Conservation (phyloP, 2,797 vertebrate genomes). For the Potorous gilbertii region DNA sequence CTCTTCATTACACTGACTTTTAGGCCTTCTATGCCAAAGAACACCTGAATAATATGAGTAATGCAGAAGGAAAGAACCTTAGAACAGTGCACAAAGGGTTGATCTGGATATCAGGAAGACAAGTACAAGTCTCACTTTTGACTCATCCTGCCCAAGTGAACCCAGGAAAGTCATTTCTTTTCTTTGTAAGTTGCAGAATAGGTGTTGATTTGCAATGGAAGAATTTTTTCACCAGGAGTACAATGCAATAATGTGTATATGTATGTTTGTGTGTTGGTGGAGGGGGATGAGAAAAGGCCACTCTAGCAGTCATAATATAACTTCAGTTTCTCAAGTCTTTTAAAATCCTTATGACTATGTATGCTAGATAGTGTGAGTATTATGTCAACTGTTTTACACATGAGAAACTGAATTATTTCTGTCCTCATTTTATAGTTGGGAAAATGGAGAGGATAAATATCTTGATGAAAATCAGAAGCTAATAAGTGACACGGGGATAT, state of each 20-base stretch:
- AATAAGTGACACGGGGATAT: background rate
- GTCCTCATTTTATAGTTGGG: background rate
- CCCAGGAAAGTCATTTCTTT: background rate
- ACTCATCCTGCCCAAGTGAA: background rate
- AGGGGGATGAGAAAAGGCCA: background rate
- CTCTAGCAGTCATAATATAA: background rate
- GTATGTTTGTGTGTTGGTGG: background rate
- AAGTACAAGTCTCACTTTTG: background rate
- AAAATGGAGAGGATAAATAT: background rate
- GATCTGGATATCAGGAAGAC: background rate
- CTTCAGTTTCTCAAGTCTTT: background rate
- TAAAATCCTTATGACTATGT: background rate
- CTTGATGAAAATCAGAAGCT: background rate
- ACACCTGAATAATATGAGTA: background rate
- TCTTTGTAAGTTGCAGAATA: background rate
- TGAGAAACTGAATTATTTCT: background rate
- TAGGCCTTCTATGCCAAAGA: background rate
- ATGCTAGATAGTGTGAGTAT: background rate
- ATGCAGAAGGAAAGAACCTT: background rate
- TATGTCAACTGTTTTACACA: background rate
- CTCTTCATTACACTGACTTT: background rate
- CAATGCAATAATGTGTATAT: background rate
- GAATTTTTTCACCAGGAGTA: background rate
- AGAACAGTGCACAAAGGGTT: background rate
- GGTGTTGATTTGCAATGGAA: background rate